Evolutionary conservation across 2,113 vertebrate species (phyloP).

Genomic region (Chamaea fasciata): DNA sequence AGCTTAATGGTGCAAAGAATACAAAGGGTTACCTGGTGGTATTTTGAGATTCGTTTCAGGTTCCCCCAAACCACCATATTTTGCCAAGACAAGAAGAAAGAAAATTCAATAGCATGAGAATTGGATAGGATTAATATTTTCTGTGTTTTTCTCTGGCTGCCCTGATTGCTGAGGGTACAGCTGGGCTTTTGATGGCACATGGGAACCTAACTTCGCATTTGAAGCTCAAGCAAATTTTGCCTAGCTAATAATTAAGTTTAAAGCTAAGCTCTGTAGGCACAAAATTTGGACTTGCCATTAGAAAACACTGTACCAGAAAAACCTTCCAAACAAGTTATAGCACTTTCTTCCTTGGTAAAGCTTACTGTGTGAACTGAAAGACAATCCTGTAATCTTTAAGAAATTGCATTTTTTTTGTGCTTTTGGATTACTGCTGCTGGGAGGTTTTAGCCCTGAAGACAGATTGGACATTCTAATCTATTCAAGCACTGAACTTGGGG

Average conservation of each 20-base stretch:
- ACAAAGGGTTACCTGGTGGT: background rate
- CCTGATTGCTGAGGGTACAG: background rate
- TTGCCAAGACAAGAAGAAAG: background rate
- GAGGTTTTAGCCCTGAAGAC: background rate
- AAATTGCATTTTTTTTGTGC: background rate
- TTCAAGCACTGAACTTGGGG: background rate
- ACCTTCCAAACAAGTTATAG: background rate
- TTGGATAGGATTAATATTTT: background rate
- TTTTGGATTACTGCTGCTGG: background rate
- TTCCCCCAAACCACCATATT: background rate
- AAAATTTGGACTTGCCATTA: background rate
- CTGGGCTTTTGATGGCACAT: background rate
- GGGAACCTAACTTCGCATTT: background rate
- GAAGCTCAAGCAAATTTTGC: background rate
- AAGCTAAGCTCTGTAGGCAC: background rate
- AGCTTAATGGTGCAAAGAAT: background rate
- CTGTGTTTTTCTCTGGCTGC: background rate
- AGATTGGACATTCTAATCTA: background rate
- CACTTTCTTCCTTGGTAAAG: background rate
- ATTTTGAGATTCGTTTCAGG: background rate
- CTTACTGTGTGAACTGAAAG: background rate
- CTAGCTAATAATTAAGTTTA: background rate
- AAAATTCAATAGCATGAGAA: background rate
- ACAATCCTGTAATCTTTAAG: background rate
- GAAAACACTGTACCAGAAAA: background rate